phyloP scores from a whole-genome alignment of 30 jellyfish, hydroid and myxozoan genomes.

The Turritopsis dohrnii region DNA sequence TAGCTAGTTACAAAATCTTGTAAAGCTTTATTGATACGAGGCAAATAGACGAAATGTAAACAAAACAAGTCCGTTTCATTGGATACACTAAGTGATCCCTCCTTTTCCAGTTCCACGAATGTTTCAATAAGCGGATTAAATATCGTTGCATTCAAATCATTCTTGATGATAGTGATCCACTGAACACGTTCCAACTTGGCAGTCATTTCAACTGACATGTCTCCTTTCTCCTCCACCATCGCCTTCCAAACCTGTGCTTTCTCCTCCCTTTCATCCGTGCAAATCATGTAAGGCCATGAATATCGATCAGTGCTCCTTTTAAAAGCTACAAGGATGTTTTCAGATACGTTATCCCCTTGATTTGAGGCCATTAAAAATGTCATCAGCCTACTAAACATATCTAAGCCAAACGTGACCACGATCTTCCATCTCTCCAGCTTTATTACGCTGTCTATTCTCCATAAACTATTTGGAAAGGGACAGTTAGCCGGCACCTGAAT shows the following conservation, averaged over 20 bases:
- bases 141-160: constrained; percentile 28
- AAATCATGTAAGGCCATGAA: constrained; percentile 28
- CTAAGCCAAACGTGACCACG: constrained; percentile 20
- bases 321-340: constrained; percentile 9
- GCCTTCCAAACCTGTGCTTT: constrained; percentile 24
- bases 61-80: constrained; percentile 39
- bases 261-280: constrained; percentile 36
- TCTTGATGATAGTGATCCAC: constrained; percentile 35
- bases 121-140: constrained; percentile 24
- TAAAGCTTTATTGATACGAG: constrained; percentile 30
- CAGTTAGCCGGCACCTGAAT: constrained; percentile 42
- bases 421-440: constrained; percentile 40
- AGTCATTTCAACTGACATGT: constrained; percentile 31
- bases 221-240: constrained; percentile 34
- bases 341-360: not conserved
- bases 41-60: constrained; percentile 38
- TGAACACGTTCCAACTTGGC: constrained; percentile 41
- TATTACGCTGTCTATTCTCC: constrained; percentile 22
- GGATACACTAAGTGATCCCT: constrained; percentile 27
- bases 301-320: constrained; percentile 14
- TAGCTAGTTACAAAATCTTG: constrained; percentile 27
- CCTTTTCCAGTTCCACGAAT: constrained; percentile 26
- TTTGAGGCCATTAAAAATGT: constrained; percentile 35
- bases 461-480: constrained; percentile 31
- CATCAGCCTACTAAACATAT: constrained; percentile 44